Evolutionary conservation across 2,888 invertebrate species (phyloP), one percentile per base, ranked within the genome.

Genomic region (Cecidostiba fungosa): DNA sequence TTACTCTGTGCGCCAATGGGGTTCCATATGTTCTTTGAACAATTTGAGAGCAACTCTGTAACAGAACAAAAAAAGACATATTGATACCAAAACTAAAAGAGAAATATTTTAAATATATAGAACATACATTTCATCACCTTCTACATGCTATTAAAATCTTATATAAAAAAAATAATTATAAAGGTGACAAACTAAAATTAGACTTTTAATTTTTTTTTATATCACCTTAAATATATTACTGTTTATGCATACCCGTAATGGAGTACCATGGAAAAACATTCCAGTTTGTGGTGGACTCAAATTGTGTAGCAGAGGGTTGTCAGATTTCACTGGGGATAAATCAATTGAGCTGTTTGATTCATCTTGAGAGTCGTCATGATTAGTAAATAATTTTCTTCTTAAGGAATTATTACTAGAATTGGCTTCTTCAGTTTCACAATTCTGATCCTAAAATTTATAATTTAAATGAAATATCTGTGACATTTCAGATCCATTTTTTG

Each of bases 241-340:
- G 14, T 83, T 73, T 26, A 77, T 77, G 43, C 78, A 82, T 88
- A 92, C 92, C 85, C 89, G 90, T 39, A 92, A 78, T 59, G 91
- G 91, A n/a, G 91, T 90, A 14, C 91, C 91, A 86, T 92, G 90
- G 74, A 87, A 87, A 74, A 92, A 88, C 91, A 91, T 92, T 69
- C 92, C 92, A 87, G 92, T 92, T 78, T 91, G 91, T 59, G 90
- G 90, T 82, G 93, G 93, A 85, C 92, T 92, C 8, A 88, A 87
- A 36, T 86, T 73, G 14, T 88, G 73, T 32, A 88, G 62, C 59
- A 89, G 82, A 16, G 90, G 89, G 47, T 70, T 89, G 12, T 89
- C 87, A 10, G 88, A 82, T 87, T 90, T 89, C 14, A 89, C 87
- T 1, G 92, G 91, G 16, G 92, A 92, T n/a, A 90, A 72, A 12